A percentile compares a stretch with the other conserved stretches of the same genome.
phyloP scores from a whole-genome alignment of 2,113 vertebrate species.

The Oncorhynchus kisutch region DNA sequence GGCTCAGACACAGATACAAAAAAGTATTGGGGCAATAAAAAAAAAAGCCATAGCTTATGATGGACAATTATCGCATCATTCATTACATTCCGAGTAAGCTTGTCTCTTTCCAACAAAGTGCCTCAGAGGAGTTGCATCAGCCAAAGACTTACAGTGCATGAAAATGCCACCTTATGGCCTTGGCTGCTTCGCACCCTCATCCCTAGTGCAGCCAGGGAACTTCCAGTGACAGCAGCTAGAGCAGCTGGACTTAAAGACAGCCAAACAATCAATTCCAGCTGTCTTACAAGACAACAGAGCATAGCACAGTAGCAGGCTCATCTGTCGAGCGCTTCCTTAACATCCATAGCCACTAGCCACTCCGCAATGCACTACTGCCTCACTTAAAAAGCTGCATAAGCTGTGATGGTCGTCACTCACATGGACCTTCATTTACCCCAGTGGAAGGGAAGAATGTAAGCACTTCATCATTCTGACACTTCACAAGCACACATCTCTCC shows the following conservation, averaged over 20 bases:
- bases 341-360: slow-evolving; percentile 34
- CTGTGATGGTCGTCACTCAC: slow-evolving; percentile 26
- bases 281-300: background rate
- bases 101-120: too few species aligned
- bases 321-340: slow-evolving; percentile 19
- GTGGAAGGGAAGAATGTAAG: slow-evolving; percentile 10
- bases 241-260: slow-evolving; percentile 20
- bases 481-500: slow-evolving; percentile 3
- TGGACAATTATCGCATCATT: too few species aligned
- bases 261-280: slow-evolving; percentile 36
- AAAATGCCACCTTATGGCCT: too few species aligned
- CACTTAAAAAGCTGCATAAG: slow-evolving; percentile 39
- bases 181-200: too few species aligned
- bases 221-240: slow-evolving; percentile 3
- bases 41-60: too few species aligned
- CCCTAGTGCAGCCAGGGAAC: too few species aligned
- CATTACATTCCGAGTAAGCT: too few species aligned
- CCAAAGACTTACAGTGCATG: too few species aligned
- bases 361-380: slow-evolving; percentile 35
- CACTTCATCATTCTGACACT: slow-evolving; percentile 47
- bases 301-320: slow-evolving; percentile 21
- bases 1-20: too few species aligned
- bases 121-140: too few species aligned
- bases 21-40: too few species aligned
- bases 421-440: slow-evolving; percentile 10